Base-by-base conservation (phyloP, 2,113 vertebrate species). In the Seriola dumerili region DNA sequence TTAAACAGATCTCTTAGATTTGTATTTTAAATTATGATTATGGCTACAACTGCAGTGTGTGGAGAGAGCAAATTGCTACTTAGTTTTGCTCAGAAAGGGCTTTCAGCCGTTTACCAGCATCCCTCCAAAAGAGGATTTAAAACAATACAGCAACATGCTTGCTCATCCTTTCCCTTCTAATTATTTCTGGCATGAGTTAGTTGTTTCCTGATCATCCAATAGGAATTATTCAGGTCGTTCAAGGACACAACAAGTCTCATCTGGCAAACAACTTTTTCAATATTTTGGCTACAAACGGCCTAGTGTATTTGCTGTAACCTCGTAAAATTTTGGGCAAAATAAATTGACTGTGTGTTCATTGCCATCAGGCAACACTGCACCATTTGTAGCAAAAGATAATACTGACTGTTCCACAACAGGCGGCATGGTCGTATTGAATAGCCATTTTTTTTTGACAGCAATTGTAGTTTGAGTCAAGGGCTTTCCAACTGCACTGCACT, bases 301-400 rank as follows among this genome's bases (percentile, higher is more conserved):
- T 17, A 70, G 29, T 70, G 0, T 55, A 54, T 52, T 16, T 10
- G 32, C 44, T 14, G 42, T 63, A 64, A 76, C 29, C 55, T 59
- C 23, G 42, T 61, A 32, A 48, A 76, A 50, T 72, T 8, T 54
- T 59, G 42, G 29, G 55, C 9, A 81, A 70, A 82, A 84, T n/a
- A 1, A 77, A 78, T 44, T 29, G 57, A 48, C 59, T 29, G 21
- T 68, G 50, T 67, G 36, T 66, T 76, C 25, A 44, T 48, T 68
- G 71, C 42, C 67, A 76, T 78, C 38, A 70, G 68, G 40, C 63
- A 70, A 63, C 36, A n/a, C 34, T 55, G 44, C 66, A 52, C 23
- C 76, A 78, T 75, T 80, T 74, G 17, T 21, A 80, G 50, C 32
- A 67, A 44, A 77, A 66, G 65, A 80, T 77, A 72, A 83, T 75